Evolutionary conservation across 2,797 vertebrate species (phyloP), one percentile per base, ranked within the genome.

Genomic region (Phrynocephalus guinanensis): DNA sequence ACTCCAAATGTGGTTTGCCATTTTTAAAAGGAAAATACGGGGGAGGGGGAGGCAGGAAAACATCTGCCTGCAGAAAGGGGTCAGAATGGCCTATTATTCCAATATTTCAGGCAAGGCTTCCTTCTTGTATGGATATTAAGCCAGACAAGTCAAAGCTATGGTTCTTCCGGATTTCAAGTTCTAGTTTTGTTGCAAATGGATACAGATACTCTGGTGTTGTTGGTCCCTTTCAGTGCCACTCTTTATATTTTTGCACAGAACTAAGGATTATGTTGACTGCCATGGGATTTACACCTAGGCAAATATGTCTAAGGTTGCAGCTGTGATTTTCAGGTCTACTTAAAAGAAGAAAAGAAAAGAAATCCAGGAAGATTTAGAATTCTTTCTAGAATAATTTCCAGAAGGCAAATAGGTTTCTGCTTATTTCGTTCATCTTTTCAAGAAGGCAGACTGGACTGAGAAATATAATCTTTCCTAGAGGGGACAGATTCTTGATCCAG

Each of bases 1-100:
- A 93, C 90, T 89, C 91, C 83, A 93, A 91, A 93, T 83, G 84
- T 91, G 89, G 44, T 83, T 89, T 86, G 84, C 82, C 89, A 11
- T 1, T 89, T 87, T 83, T 81, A 0, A 38, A 86, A n/a, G 71
- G 79, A 83, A 72, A 73, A 63, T 60, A 30, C 15, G 1, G 8
- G 56, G 9, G 56, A 1, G 60, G 52, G 11, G 72, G 30, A 93
- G 92, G 82, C 44, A 16, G 33, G 28, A 84, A 89, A 94, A 77
- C 87, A 92, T 91, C 88, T 92, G 88, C 86, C 89, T 92, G 3
- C 82, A 91, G 76, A 56, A 88, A 89, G 71, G 28, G 8, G 18
- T 72, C 81, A 63, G 73, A 88, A 77, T 79, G 91, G 66, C 67
- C 75, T 82, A 30, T 79, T 88, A 93, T 93, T 94, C 82, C 88